Base-by-base conservation (phyloP, 2,888 invertebrate genomes). In the Nomada fabriciana region DNA sequence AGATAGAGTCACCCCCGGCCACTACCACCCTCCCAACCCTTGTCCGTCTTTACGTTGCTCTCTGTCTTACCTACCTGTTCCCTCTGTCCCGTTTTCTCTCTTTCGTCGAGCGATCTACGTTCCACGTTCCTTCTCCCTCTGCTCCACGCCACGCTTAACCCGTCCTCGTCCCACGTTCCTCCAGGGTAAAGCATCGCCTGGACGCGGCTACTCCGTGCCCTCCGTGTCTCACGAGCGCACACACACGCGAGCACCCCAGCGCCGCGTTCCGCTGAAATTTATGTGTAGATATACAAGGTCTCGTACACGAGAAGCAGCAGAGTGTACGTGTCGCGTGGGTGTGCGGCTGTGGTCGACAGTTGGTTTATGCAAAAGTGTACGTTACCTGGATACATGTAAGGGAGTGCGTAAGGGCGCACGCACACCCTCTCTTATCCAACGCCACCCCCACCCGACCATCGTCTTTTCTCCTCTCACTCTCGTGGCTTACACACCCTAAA, bases 1-100 rank as follows among this genome's bases (percentile, higher is more conserved):
- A 93, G 93, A 92, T 92, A 91, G 92, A 92, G 86, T 85, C 88
- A 87, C 86, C 88, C 86, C 85, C 77, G 61, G 10, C 71, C 78
- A 63, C 75, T 73, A 63, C 76, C 74, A 61, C 85, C 76, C 69
- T 78, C 73, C 65, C 74, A 77, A 77, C 84, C 80, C 84, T 79
- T 82, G 76, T 71, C 82, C 83, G 83, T 81, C 84, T 84, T 85
- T 78, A 18, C 83, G 64, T 59, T 81, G 20, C 64, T 80, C 80
- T 77, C 81, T 77, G 72, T 84, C 83, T 86, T 80, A 64, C 64
- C 42, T 74, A 25, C 43, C 23, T 61, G 23, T 9, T 23, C 60
- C 55, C 68, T 50, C 59, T 43, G 43, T 72, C 52, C 63, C 53
- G 23, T 71, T 64, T 52, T 63, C 76, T 53, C 68, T 76, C 65